Conservation (phyloP, 1,140 invertebrate species). For the Physella acuta region DNA sequence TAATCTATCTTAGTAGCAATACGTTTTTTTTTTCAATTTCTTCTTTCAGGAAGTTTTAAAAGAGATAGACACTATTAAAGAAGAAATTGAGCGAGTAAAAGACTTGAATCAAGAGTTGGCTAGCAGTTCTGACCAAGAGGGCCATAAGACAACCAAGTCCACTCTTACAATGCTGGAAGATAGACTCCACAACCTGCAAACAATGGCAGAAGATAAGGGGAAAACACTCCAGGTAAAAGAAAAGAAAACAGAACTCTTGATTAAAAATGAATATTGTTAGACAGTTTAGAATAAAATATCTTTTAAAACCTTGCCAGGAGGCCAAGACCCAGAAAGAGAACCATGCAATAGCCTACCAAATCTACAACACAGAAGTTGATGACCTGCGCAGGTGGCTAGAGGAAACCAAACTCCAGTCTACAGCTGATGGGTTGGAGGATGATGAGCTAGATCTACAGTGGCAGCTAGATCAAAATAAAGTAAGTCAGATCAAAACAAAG, state of each 20-base stretch:
- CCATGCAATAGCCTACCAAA: slow-evolving; percentile 37
- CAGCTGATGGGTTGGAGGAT: too few relatives aligned
- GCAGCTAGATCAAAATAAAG: slow-evolving; percentile 44
- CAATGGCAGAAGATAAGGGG: slow-evolving; percentile 42
- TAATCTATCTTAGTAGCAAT: too few relatives aligned
- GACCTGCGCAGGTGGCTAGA: slow-evolving; percentile 46
- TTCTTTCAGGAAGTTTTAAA: slow-evolving; percentile 37
- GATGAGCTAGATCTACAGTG: slow-evolving; percentile 34
- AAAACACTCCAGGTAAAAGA: slow-evolving; percentile 45
- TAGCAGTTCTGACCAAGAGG: slow-evolving; percentile 43
- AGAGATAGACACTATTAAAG: slow-evolving; percentile 42
- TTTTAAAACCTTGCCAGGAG: too few relatives aligned
- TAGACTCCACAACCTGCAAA: slow-evolving; percentile 41
- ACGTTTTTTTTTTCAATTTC: too few relatives aligned
- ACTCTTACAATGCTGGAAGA: slow-evolving; percentile 48
- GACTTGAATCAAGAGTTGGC: slow-evolving; percentile 42
- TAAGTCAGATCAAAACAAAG: too few relatives aligned
- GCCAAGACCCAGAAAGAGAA: slow-evolving; percentile 41
- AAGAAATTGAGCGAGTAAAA: slow-evolving; percentile 41
- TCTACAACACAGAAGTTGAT: slow-evolving; percentile 41
- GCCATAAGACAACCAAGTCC: slow-evolving; percentile 46
- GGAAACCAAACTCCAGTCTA: slow-evolving; percentile 46
- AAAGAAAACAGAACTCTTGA: neutral
- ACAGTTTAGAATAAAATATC: too few relatives aligned
- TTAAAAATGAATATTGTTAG: too few relatives aligned